These are phyloP conservation scores for Lithophane semibrunnea DNA, from an alignment of 2,888 invertebrate species.

Conservation along the genomic window DNA sequence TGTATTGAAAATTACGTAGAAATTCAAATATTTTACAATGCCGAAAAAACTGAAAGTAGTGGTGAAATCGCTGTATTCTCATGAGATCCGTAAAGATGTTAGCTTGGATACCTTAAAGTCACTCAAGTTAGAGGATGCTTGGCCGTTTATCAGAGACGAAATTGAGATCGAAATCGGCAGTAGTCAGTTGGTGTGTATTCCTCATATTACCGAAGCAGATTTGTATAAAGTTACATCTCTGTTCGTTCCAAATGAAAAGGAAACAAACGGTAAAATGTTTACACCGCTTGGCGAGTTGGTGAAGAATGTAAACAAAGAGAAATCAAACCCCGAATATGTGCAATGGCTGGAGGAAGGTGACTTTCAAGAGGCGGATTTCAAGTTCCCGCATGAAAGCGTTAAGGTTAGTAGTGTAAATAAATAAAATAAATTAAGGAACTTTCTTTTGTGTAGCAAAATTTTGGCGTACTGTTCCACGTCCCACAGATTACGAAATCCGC, in stretches of 20 bases:
- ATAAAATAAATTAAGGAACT: not conserved
- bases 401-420: slow-evolving; percentile 66
- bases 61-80: slow-evolving; percentile 87
- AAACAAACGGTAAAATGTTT: slow-evolving; percentile 87
- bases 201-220: slow-evolving; percentile 88
- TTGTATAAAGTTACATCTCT: slow-evolving; percentile 87
- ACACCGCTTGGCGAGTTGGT: slow-evolving; percentile 85
- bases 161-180: slow-evolving; percentile 89
- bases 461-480: not conserved
- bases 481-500: slow-evolving; percentile 5
- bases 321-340: slow-evolving; percentile 82
- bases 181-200: slow-evolving; percentile 87
- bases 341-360: slow-evolving; percentile 82
- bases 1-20: slow-evolving; percentile 32
- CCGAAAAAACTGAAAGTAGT: slow-evolving; percentile 89
- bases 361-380: slow-evolving; percentile 83
- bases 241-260: slow-evolving; percentile 87
- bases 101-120: slow-evolving; percentile 85
- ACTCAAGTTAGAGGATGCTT: slow-evolving; percentile 87
- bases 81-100: slow-evolving; percentile 89
- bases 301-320: slow-evolving; percentile 84
- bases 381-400: slow-evolving; percentile 89
- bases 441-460: slow-evolving; percentile 21
- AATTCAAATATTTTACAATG: slow-evolving; percentile 75
- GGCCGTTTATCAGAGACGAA: slow-evolving; percentile 90